phyloP scores from a whole-genome alignment of 2,797 vertebrate genomes.

The Uromys caudimaculatus region DNA sequence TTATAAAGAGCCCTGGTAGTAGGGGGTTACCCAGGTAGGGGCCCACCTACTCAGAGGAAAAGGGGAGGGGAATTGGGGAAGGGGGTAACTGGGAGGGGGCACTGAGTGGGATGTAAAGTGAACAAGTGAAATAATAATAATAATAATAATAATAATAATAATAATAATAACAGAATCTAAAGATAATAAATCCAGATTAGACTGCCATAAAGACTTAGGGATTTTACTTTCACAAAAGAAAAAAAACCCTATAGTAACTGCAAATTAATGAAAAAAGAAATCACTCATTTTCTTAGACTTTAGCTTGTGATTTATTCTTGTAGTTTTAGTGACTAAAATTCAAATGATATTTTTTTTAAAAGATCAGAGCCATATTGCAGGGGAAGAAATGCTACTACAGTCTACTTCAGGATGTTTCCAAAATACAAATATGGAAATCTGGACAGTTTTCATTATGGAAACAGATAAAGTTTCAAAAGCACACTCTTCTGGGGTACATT shows the following conservation, averaged over 20 bases:
- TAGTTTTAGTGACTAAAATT: not conserved
- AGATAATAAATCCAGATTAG: not conserved
- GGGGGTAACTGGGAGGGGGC: not conserved
- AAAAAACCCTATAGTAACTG: not conserved
- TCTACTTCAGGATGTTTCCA: not conserved
- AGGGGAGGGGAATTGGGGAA: not conserved
- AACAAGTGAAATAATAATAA: not conserved
- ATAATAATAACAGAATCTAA: not conserved
- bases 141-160: too few species aligned
- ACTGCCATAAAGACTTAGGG: not conserved
- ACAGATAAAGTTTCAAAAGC: not conserved
- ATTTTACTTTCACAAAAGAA: not conserved
- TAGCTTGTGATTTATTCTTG: not conserved
- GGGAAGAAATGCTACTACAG: not conserved
- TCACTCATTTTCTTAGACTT: not conserved
- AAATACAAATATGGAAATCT: constrained; percentile 16
- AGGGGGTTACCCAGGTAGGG: not conserved
- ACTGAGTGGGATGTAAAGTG: not conserved
- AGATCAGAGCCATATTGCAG: not conserved
- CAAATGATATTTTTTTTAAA: not conserved
- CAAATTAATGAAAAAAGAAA: not conserved
- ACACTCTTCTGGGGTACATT: not conserved
- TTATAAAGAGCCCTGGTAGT: not conserved
- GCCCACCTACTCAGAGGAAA: not conserved
- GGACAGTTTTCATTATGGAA: not conserved